phyloP scores from a whole-genome alignment of 2,113 vertebrate species.

The Apteryx owenii region DNA sequence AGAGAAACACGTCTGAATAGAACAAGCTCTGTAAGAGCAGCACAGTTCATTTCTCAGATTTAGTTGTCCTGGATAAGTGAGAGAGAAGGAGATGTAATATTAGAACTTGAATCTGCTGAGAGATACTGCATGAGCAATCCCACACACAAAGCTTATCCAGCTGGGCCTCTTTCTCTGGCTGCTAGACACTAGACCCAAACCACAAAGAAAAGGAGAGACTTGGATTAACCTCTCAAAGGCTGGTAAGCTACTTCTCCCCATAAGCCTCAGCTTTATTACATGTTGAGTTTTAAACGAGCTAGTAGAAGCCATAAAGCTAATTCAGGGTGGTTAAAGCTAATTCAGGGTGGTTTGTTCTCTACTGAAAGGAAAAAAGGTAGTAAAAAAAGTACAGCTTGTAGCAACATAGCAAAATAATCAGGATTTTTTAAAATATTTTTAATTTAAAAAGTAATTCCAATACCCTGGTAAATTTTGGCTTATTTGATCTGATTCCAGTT shows the following conservation, averaged over 20 bases:
- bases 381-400: background rate
- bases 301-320: background rate
- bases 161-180: background rate
- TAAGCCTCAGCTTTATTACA: background rate
- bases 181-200: background rate
- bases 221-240: background rate
- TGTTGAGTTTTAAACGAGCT: accelerated
- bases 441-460: background rate
- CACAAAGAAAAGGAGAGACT: background rate
- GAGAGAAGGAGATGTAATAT: background rate
- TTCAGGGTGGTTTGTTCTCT: background rate
- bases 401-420: background rate
- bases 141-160: background rate
- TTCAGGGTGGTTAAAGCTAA: background rate
- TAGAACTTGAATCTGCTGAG: background rate
- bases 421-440: no score
- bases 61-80: background rate
- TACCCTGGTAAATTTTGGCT: background rate
- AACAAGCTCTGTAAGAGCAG: background rate
- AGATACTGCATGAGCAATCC: background rate
- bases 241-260: background rate
- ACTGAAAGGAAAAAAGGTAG: background rate
- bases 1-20: background rate
- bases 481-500: background rate
- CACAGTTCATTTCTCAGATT: background rate